Base-by-base conservation (phyloP, 2,888 invertebrate species). In the Sarcophaga variegata region DNA sequence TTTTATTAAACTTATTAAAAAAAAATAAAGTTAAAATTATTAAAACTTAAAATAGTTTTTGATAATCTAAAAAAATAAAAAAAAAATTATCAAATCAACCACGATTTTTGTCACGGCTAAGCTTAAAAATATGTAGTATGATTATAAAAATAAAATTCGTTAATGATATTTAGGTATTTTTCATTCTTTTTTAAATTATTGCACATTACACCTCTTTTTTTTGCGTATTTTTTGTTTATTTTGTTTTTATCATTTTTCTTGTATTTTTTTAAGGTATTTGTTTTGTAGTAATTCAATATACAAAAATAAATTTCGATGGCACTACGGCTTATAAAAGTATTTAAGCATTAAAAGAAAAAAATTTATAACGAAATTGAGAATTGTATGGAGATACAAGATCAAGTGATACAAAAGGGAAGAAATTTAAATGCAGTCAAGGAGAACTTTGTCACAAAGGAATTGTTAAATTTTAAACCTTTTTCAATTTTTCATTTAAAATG, bases 141-240 rank as follows among this genome's bases (percentile, higher is more conserved):
- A 74, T 83, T 79, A 70, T 70, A 83, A 83, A 83, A 81, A 87
- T 81, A 87, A 87, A 87, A 87, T 87, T 87, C 79, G 81, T 87
- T 72, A 71, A 76, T 84, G 81, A 75, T 82, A 82, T 75, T 82
- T 76, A 79, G 75, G 78, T 87, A 70, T 59, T 81, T 81, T 79
- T 74, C 20, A 17, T 62, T 62, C 11, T n/a, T 8, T 27, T 77
- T 83, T 78, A 54, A 60, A 64, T 63, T 63, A 87, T 87, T 87
- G 87, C 87, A 87, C 87, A 87, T 87, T 84, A 84, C 81, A 84
- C 62, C 63, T 54, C 54, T 4, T 54, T 54, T 49, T 78, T 79
- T 80, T 70, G 80, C 70, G 74, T 70, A 63, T 76, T 71, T 22
- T 59, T 37, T 37, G 37, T 37, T 37, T 37, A 37, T 37, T 37